Evolutionary conservation across 2,113 vertebrate species (phyloP).

Genomic region (Propithecus coquereli): DNA sequence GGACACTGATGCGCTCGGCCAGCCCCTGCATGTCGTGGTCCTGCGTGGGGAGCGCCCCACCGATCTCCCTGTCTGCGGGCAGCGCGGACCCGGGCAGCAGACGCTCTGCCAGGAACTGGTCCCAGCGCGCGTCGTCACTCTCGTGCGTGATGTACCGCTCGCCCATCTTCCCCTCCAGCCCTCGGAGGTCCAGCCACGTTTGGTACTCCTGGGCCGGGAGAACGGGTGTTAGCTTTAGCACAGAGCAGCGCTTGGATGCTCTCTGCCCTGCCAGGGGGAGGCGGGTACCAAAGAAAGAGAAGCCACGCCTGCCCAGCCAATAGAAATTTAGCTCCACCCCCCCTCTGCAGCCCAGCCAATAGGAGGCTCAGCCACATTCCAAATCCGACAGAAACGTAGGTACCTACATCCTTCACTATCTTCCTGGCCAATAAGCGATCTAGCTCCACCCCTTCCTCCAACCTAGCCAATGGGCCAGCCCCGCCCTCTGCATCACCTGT

Average conservation of each 20-base stretch:
- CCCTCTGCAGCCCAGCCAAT: background rate
- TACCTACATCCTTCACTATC: background rate
- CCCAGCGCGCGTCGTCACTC: slow-evolving; percentile 94
- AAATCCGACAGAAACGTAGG: fast-evolving
- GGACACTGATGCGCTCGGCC: slow-evolving; percentile 91
- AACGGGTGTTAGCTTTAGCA: background rate
- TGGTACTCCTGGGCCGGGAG: slow-evolving; percentile 87
- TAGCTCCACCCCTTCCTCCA: background rate
- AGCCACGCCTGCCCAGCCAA: background rate
- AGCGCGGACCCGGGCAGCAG: slow-evolving; percentile 63
- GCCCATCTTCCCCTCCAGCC: slow-evolving; percentile 90
- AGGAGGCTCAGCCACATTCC: background rate
- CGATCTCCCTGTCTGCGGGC: background rate
- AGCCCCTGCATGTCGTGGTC: slow-evolving; percentile 90
- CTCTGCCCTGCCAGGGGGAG: background rate
- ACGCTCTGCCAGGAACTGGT: slow-evolving; percentile 85
- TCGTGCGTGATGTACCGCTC: slow-evolving; percentile 94
- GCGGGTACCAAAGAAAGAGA: background rate
- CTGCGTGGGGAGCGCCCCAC: slow-evolving; percentile 47
- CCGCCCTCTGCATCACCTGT: slow-evolving; percentile 82
- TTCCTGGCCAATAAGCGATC: background rate
- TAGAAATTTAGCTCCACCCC: background rate
- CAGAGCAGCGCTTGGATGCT: fast-evolving
- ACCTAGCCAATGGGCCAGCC: background rate
- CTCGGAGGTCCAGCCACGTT: slow-evolving; percentile 92